phyloP scores from a whole-genome alignment of 1,140 invertebrate species.

The Penaeus indicus region DNA sequence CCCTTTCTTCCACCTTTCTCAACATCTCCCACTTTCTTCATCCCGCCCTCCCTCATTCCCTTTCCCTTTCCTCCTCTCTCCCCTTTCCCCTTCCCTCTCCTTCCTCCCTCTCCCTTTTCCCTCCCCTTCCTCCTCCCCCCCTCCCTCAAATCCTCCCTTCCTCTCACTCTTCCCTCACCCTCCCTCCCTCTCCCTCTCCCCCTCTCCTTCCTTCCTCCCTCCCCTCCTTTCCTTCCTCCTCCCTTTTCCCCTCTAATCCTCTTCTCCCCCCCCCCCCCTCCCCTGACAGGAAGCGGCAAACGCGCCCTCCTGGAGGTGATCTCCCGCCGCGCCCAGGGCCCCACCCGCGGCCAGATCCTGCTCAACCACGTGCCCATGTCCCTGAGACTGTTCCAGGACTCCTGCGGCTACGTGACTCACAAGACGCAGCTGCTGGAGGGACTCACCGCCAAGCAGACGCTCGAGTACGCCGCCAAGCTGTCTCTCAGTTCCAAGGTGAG shows the following conservation, averaged over 20 bases:
- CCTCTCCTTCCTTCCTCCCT: neutral
- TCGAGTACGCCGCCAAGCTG: constrained; percentile 82
- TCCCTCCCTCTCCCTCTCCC: no score
- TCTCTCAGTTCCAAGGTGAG: constrained; percentile 76
- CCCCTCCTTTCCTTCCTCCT: neutral
- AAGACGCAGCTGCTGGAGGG: constrained; percentile 85
- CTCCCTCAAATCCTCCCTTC: neutral
- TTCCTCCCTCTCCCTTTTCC: neutral
- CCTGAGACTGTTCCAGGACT: constrained; percentile 83
- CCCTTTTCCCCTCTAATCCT: neutral
- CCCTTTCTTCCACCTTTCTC: neutral
- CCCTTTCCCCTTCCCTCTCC: neutral
- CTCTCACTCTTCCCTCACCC: neutral
- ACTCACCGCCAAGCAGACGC: constrained; percentile 86
- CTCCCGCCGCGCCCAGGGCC: constrained; percentile 77
- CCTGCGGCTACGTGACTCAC: constrained; percentile 88
- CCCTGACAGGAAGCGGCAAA: constrained; percentile 83
- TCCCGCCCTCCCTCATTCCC: no score
- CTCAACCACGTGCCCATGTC: constrained; percentile 87
- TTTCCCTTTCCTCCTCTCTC: no score
- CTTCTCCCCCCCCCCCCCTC: neutral
- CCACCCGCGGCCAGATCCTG: constrained; percentile 84
- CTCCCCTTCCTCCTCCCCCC: no score
- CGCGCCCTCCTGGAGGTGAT: constrained; percentile 91
- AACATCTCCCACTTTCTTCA: neutral